phyloP scores from a whole-genome alignment of 2,797 vertebrate species.

The Molossus molossus region DNA sequence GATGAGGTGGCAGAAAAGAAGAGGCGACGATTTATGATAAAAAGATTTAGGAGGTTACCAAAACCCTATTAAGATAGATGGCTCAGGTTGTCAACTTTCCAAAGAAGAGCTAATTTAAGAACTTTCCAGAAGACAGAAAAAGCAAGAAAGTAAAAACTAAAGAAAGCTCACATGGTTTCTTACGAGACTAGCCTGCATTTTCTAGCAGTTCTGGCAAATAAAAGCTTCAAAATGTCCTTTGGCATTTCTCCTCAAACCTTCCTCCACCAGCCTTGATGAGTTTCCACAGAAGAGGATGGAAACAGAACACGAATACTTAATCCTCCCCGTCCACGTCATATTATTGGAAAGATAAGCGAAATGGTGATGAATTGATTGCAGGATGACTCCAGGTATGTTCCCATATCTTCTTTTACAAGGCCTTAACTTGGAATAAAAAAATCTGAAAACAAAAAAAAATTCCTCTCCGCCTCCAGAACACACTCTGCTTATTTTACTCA shows the following conservation, averaged over 20 bases:
- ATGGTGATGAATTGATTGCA: neutral
- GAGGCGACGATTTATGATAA: neutral
- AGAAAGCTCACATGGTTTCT: neutral
- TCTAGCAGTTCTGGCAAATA: neutral
- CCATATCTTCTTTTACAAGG: neutral
- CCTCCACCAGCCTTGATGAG: neutral
- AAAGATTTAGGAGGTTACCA: neutral
- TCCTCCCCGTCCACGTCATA: neutral
- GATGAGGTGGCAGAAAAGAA: neutral
- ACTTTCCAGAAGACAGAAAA: conserved; percentile 10
- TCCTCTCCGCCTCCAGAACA: neutral
- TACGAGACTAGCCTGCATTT: conserved; percentile 4
- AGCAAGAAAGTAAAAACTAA: neutral
- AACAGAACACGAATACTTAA: neutral
- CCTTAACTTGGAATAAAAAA: neutral
- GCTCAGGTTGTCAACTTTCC: neutral
- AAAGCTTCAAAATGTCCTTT: neutral
- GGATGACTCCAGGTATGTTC: neutral
- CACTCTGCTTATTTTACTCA: neutral
- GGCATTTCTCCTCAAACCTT: neutral
- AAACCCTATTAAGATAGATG: neutral
- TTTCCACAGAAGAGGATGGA: conserved; percentile 23
- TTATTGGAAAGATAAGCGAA: neutral
- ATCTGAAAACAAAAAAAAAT: neutral
- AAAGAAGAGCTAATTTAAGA: neutral